phyloP scores from a whole-genome alignment of 2,113 vertebrate genomes.

The Picathartes gymnocephalus region DNA sequence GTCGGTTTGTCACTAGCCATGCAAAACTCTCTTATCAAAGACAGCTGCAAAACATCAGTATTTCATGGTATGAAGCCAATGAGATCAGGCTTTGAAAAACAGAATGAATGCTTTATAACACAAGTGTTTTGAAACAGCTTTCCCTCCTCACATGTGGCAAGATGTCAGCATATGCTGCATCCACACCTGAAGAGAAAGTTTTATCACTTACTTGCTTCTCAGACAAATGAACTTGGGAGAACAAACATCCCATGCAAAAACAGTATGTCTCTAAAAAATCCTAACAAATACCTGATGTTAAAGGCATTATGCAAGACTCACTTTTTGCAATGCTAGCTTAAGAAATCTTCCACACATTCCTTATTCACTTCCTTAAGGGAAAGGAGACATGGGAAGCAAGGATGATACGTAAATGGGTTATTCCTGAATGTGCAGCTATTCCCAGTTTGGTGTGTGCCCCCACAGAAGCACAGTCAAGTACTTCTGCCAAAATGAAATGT shows the following conservation, averaged over 20 bases:
- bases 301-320: not conserved
- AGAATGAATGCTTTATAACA: not conserved
- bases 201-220: not conserved
- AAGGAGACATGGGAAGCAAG: not conserved
- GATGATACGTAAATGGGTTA: not conserved
- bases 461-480: not conserved
- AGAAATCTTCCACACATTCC: not conserved
- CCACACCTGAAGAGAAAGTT: not conserved
- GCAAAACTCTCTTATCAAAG: not conserved
- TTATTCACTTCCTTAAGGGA: not conserved
- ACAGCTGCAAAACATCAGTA: not conserved
- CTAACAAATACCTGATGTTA: not conserved
- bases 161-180: not conserved
- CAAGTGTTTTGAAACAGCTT: not conserved
- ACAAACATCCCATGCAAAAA: not conserved
- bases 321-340: not conserved
- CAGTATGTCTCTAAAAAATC: not conserved
- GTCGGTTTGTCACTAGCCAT: not conserved
- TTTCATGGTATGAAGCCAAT: not conserved
- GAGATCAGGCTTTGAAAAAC: not conserved
- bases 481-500: not conserved
- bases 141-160: not conserved
- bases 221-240: not conserved
- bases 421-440: not conserved
- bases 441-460: not conserved